A percentile compares a stretch with the other conserved stretches of the same genome.
phyloP scores from a whole-genome alignment of 2,888 invertebrate genomes.

The Labia minor region DNA sequence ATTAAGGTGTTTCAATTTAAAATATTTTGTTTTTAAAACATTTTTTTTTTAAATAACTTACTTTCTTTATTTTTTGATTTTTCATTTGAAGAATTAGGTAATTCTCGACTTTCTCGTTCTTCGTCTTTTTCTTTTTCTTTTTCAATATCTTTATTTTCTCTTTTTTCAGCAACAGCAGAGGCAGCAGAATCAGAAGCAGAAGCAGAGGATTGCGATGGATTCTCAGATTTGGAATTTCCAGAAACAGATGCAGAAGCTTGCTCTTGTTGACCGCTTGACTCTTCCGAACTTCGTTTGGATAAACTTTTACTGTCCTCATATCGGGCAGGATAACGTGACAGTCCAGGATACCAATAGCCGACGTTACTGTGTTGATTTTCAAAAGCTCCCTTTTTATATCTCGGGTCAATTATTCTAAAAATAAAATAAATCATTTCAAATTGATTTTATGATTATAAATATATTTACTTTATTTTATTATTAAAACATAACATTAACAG shows the following conservation, averaged over 20 bases:
- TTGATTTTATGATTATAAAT: too few relatives aligned
- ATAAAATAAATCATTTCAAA: neutral
- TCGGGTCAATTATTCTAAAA: neutral
- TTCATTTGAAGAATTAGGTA: too few relatives aligned
- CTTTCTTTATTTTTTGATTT: too few relatives aligned
- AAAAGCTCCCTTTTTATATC: neutral
- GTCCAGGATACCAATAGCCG: neutral
- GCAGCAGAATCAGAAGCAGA: neutral
- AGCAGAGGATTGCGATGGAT: neutral
- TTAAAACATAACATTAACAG: too few relatives aligned
- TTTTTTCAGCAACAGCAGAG: neutral
- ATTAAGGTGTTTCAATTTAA: too few relatives aligned
- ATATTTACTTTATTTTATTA: too few relatives aligned
- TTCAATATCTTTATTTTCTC: neutral
- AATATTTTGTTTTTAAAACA: too few relatives aligned
- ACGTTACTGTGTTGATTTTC: neutral
- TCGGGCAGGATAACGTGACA: neutral
- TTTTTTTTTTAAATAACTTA: too few relatives aligned
- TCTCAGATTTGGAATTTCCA: neutral
- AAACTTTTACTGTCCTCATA: neutral
- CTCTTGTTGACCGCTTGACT: neutral
- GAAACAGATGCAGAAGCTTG: neutral
- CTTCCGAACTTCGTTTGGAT: neutral
- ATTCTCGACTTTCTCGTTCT: too few relatives aligned
- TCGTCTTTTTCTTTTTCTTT: too few relatives aligned